Conservation (phyloP, 1,140 invertebrate genomes). For the Theocolax elegans region DNA sequence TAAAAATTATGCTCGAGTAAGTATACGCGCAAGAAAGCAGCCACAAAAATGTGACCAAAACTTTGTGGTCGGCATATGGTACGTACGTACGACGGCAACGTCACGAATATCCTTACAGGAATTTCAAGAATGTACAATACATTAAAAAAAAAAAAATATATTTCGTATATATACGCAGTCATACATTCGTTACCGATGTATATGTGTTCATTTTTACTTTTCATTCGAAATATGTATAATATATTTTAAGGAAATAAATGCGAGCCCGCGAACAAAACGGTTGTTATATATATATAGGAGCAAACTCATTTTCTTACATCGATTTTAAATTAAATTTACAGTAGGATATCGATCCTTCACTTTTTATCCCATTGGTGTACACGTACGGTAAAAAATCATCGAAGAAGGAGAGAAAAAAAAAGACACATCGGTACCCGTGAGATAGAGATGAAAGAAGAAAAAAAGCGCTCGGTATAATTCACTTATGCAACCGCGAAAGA, state of each 20-base stretch:
- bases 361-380: no score
- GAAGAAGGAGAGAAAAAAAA: no score
- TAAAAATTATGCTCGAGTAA: background rate
- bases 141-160: no score
- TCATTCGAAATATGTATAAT: no score
- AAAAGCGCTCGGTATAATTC: background rate
- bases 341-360: no score
- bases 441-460: background rate
- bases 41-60: conserved; percentile 27
- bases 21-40: background rate
- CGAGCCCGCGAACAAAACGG: no score
- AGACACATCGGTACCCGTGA: background rate
- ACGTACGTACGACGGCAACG: background rate
- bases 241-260: no score
- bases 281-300: no score
- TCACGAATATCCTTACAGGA: background rate
- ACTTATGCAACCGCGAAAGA: conserved; percentile 18
- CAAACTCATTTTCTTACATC: no score
- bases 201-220: background rate
- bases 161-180: no score
- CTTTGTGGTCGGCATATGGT: conserved; percentile 2
- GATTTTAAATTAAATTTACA: no score
- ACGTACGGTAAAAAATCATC: no score
- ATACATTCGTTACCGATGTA: background rate
- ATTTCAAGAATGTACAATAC: conserved; percentile 3